A percentile compares a stretch with the other conserved stretches of the same genome.
Evolutionary conservation across 2,888 invertebrate species (phyloP).

Genomic region (Pseudococcus longispinus): DNA sequence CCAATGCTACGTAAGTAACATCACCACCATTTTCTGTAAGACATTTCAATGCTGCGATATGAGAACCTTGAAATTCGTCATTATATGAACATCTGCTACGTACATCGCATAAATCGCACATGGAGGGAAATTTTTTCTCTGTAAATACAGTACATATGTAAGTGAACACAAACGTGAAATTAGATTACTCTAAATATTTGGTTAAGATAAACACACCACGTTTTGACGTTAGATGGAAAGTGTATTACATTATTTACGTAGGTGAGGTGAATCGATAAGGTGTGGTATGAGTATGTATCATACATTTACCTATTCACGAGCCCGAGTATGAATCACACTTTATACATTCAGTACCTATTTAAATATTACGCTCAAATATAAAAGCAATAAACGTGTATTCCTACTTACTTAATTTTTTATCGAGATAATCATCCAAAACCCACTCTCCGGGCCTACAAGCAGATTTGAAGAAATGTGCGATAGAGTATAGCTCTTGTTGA

Average conservation of each 20-base stretch:
- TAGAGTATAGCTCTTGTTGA: conserved; percentile 70
- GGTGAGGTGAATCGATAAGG: background rate
- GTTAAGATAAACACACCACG: background rate
- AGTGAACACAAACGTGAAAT: background rate
- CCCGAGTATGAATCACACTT: background rate
- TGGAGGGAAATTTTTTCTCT: conserved; percentile 67
- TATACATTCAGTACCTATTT: background rate
- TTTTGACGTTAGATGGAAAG: background rate
- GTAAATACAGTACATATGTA: too few species aligned
- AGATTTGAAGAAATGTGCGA: conserved; percentile 71
- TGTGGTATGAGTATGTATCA: background rate
- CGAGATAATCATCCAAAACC: conserved; percentile 67
- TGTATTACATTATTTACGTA: background rate
- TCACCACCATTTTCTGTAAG: conserved; percentile 66
- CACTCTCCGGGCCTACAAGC: conserved; percentile 79
- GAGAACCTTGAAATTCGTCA: conserved; percentile 66
- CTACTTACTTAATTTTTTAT: conserved; percentile 69
- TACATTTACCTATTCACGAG: background rate
- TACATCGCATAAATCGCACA: conserved; percentile 70
- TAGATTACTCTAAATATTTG: background rate
- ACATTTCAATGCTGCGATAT: conserved; percentile 72
- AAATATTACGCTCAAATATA: too few species aligned
- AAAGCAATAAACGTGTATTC: background rate
- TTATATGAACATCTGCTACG: conserved; percentile 61
- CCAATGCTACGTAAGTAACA: conserved; percentile 70